phyloP scores from a whole-genome alignment of 2,113 vertebrate genomes.

The Scolopax mira region DNA sequence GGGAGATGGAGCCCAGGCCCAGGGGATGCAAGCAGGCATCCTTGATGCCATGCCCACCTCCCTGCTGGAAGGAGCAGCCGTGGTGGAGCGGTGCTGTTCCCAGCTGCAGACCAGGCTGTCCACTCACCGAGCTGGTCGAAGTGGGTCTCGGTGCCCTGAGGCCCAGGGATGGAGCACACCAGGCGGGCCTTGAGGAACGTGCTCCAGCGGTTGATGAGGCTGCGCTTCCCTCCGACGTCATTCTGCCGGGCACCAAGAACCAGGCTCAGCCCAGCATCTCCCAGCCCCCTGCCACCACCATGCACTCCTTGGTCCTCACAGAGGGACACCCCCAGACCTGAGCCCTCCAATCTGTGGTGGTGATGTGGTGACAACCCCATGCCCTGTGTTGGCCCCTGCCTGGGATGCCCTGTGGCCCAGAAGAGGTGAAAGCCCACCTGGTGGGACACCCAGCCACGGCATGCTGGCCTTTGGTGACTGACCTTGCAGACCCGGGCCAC shows the following conservation, averaged over 20 bases:
- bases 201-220: conserved; percentile 90
- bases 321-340: neutral
- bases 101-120: fast-evolving
- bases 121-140: conserved; percentile 83
- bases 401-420: neutral
- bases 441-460: fast-evolving
- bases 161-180: conserved; percentile 81
- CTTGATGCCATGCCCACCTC: neutral
- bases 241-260: conserved; percentile 73
- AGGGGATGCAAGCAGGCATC: neutral
- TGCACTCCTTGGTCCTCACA: neutral
- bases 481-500: conserved; percentile 91
- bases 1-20: neutral
- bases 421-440: neutral
- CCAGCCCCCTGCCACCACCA: fast-evolving
- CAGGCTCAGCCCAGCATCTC: neutral
- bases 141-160: conserved; percentile 80
- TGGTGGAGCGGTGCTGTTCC: fast-evolving
- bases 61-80: neutral
- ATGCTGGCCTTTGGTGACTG: neutral
- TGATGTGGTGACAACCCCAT: neutral
- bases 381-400: neutral
- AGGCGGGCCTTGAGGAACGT: conserved; percentile 88
- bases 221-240: conserved; percentile 80
- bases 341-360: neutral